Conservation (phyloP, 2,888 invertebrate species). For the Xestia sexstrigata region DNA sequence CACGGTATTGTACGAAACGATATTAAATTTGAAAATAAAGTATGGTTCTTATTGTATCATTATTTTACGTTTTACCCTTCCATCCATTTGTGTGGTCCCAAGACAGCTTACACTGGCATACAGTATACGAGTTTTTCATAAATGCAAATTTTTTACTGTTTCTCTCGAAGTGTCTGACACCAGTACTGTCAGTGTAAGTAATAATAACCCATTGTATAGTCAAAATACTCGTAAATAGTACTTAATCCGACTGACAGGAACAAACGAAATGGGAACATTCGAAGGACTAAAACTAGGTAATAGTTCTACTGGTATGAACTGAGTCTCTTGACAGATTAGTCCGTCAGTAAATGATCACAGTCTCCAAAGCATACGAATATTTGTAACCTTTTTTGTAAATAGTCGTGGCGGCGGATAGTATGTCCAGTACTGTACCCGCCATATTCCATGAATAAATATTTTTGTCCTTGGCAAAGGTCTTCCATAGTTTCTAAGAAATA, state of each 20-base stretch:
- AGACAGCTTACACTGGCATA: background rate
- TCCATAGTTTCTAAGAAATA: conserved; percentile 22
- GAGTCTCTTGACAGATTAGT: background rate
- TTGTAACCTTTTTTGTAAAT: background rate
- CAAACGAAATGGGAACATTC: background rate
- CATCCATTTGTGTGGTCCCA: background rate
- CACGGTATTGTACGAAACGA: conserved; percentile 85
- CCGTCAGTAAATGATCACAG: background rate
- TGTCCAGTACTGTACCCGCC: no score
- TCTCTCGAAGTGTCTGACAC: background rate
- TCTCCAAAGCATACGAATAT: background rate
- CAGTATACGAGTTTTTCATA: background rate
- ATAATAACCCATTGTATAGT: background rate
- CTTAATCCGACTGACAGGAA: background rate
- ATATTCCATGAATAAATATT: background rate
- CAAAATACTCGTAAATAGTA: background rate
- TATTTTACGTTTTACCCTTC: conserved; percentile 48
- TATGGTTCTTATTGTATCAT: conserved; percentile 69
- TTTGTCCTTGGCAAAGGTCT: background rate
- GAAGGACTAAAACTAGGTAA: background rate
- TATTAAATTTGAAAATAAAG: conserved; percentile 84
- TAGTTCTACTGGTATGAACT: background rate
- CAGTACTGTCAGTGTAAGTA: background rate
- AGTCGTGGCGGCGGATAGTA: no score
- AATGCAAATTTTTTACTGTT: background rate